These are phyloP conservation scores for Varanus komodoensis DNA, from an alignment of 2,113 vertebrate genomes.

Conservation along the genomic window DNA sequence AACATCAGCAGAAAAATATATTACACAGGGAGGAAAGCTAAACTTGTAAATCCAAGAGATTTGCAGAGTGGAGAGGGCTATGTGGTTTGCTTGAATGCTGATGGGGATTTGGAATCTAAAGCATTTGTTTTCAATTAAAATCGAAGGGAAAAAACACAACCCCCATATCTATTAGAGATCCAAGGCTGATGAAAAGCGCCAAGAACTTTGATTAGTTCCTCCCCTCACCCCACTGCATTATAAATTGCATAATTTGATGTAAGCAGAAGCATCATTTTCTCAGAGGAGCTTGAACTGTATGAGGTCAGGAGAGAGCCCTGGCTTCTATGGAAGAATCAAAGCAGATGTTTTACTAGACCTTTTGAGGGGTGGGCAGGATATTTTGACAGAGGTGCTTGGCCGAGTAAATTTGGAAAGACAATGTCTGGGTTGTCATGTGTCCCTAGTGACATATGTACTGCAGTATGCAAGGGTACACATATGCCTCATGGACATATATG, in stretches of 20 bases:
- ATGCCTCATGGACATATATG: no score
- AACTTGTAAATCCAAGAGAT: slow-evolving; percentile 25
- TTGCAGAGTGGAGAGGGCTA: not conserved
- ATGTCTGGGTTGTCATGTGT: no score
- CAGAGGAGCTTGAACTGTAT: not conserved
- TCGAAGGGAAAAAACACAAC: not conserved
- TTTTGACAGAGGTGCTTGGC: no score
- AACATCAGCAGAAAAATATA: slow-evolving; percentile 6
- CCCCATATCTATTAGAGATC: slow-evolving; percentile 5
- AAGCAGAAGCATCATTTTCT: slow-evolving; percentile 3
- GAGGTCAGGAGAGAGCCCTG: not conserved
- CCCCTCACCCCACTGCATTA: not conserved
- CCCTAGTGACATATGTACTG: no score
- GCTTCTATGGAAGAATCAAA: not conserved
- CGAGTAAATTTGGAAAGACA: no score
- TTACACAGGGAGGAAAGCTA: slow-evolving; percentile 17
- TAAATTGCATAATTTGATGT: not conserved
- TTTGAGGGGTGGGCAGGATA: no score
- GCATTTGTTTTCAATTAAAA: slow-evolving; percentile 21
- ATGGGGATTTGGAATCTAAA: not conserved
- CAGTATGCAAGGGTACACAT: no score
- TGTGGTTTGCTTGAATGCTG: not conserved
- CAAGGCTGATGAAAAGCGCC: slow-evolving; percentile 13
- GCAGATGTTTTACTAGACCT: not conserved
- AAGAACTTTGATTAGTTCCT: slow-evolving; percentile 13